A percentile compares a stretch with the other conserved stretches of the same genome.
Evolutionary conservation across 2,113 vertebrate genomes (phyloP).

Genomic region (Heterocephalus glaber): DNA sequence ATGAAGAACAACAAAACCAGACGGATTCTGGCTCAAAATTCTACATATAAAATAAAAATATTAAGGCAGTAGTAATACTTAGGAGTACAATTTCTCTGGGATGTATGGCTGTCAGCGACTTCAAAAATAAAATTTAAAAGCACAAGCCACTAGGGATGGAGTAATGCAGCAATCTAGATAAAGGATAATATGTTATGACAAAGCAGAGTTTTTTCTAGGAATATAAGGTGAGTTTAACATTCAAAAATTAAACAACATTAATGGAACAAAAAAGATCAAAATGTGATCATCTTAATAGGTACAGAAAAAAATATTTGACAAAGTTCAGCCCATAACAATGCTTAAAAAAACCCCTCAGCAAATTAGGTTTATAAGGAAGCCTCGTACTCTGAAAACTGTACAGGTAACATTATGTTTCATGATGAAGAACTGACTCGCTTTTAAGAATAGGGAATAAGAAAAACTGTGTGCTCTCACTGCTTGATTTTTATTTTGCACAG

Average conservation of each 20-base stretch:
- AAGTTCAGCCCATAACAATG: constrained; percentile 1
- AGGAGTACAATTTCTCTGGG: not conserved
- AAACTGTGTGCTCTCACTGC: not conserved
- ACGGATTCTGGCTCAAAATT: constrained; percentile 30
- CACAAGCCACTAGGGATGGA: constrained; percentile 37
- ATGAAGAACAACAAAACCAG: not conserved
- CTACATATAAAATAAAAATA: constrained; percentile 40
- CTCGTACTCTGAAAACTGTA: not conserved
- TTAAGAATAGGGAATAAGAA: not conserved
- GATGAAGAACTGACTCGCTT: not conserved
- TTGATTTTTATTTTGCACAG: not conserved
- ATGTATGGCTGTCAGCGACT: constrained; percentile 8
- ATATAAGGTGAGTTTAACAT: constrained; percentile 46
- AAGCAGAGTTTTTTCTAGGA: constrained; percentile 33
- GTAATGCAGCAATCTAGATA: constrained; percentile 30
- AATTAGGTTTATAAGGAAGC: not conserved
- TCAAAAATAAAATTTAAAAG: constrained; percentile 64
- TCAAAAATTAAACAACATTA: constrained; percentile 64
- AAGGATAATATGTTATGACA: constrained; percentile 39
- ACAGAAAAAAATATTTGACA: constrained; percentile 36
- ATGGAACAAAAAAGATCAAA: constrained; percentile 49
- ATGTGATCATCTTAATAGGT: constrained; percentile 51
- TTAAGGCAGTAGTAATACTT: constrained; percentile 8
- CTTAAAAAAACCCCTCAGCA: not conserved
- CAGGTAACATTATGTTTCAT: not conserved